phyloP scores from a whole-genome alignment of 2,888 invertebrate species.

The Pseudanteris insignis region DNA sequence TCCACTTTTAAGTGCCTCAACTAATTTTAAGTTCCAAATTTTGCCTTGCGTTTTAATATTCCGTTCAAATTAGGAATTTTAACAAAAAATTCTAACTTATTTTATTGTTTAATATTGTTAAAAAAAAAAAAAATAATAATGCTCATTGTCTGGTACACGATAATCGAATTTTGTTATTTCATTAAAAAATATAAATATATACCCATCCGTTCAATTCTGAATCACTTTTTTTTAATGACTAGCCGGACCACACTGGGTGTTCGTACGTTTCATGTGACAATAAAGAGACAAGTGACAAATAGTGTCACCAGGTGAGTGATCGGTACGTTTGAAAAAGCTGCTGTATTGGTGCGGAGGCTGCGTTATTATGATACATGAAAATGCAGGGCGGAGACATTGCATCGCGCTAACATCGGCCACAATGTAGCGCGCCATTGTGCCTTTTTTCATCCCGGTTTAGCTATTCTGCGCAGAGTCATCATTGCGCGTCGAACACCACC shows the following conservation, averaged over 20 bases:
- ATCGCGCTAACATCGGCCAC: slow-evolving; percentile 8
- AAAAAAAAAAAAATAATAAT: too few species aligned
- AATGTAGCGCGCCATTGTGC: slow-evolving; percentile 11
- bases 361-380: slow-evolving; percentile 33
- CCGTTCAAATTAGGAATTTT: too few species aligned
- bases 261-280: slow-evolving; percentile 1
- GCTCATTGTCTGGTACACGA: too few species aligned
- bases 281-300: slow-evolving; percentile 41
- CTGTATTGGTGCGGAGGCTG: not conserved
- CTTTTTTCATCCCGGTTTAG: not conserved
- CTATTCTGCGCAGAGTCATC: slow-evolving; percentile 3
- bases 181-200: too few species aligned
- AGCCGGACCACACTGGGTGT: slow-evolving; percentile 26
- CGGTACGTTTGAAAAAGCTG: slow-evolving; percentile 22
- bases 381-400: slow-evolving; percentile 1
- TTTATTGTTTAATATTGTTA: too few species aligned
- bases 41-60: too few species aligned
- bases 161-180: too few species aligned
- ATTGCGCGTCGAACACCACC: slow-evolving; percentile 12
- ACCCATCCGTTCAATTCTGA: too few species aligned
- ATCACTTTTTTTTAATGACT: too few species aligned
- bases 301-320: slow-evolving; percentile 26
- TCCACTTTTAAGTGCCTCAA: slow-evolving; percentile 1
- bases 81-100: too few species aligned
- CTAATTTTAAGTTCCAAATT: too few species aligned